Base-by-base conservation (phyloP, 2,888 invertebrate genomes). In the Netelia inedita region DNA sequence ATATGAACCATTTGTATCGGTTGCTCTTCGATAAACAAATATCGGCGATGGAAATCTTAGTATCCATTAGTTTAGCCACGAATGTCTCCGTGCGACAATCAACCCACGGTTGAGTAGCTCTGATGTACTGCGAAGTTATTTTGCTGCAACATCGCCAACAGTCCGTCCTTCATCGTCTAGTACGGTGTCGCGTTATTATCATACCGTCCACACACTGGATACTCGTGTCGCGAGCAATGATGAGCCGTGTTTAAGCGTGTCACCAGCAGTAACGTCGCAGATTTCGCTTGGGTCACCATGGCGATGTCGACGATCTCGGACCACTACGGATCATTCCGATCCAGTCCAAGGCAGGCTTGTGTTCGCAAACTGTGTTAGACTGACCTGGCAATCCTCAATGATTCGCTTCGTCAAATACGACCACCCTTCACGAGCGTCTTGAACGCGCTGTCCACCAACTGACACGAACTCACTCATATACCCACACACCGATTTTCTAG, bases 321-420 rank as follows among this genome's bases (percentile, higher is more conserved):
- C 35, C 66, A 68, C 19, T 46, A 46, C 14, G 50, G 69, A 53
- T 59, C 50, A 50, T 28, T 53, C 78, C 41, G 61, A 50, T 53
- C 11, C 69, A 74, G 19, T 73, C 55, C 65, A 16, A 59, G 35
- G 35, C 75, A 66, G 75, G 71, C 35, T 2, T 50, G 65, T 23
- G 41, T 72, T 55, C 41, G 41, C 11, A 50, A 66, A 61, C 71
- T 11, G 69, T 63, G 41, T 21, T 43, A 50, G 16, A 23, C 19
- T 46, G 53, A 80, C 16, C 46, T 21, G 46, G 41, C 61, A 69
- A 76, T 46, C 68, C 61, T 73, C 63, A 53, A 28, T 28, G 28
- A 73, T 78, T 83, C 76, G 16, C 72, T 66, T 66, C 59, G 75
- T 46, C 71, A 61, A 75, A 83, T 71, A 79, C 69, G 75, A 75